Base-by-base conservation (phyloP, 2,888 invertebrate genomes). In the Acronicta aceris region DNA sequence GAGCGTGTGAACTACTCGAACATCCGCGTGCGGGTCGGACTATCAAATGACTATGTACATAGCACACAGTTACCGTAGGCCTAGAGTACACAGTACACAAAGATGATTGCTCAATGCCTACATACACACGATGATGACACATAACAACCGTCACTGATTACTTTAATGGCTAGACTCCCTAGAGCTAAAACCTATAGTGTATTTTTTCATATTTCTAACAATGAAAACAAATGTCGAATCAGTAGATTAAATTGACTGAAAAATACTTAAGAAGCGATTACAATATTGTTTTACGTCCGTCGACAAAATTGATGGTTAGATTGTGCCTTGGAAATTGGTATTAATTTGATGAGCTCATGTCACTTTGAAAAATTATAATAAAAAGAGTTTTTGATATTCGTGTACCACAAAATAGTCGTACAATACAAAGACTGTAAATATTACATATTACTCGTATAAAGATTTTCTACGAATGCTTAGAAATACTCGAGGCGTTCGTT, bases 1-100 rank as follows among this genome's bases (percentile, higher is more conserved):
- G 45, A 83, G 76, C 89, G 90, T 91, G 91, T 87, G 91, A 91
- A 91, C 83, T 83, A 59, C 80, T 81, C 78, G 41, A 27, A 84
- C 67, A 86, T 91, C 89, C 41, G 48, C 65, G 85, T 73, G 46
- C 64, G 67, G 76, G 76, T 79, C 77, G 78, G 79, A 81, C 77
- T 85, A 83, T 86, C 86, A 74, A 82, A 85, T 85, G 79, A 80
- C 83, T 82, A 68, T 75, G 78, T 82, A 81, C 81, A 76, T 74
- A 79, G 79, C 73, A 77, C 74, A 74, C 30, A 73, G 71, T 76
- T 59, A 69, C 76, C 61, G 65, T 78, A 84, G 84, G 84, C 85
- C 82, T 75, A 61, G 50, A 60, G 67, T 46, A 71, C 75, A 84
- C 82, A 60, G 67, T 46, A 71, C 75, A 84, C 82, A 77, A 77